phyloP scores from a whole-genome alignment of 2,888 invertebrate genomes.

The Ophraella communa region DNA sequence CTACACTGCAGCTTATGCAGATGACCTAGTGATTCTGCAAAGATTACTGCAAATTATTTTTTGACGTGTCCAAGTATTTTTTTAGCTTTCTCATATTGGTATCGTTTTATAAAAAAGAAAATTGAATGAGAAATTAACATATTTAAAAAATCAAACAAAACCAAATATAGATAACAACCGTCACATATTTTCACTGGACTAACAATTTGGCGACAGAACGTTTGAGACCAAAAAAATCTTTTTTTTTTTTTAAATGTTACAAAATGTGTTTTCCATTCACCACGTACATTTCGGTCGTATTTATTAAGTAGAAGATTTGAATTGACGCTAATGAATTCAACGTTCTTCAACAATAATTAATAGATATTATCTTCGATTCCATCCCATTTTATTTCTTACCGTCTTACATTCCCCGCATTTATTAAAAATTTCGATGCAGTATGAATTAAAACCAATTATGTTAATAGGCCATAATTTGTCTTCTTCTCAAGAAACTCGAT shows the following conservation, averaged over 20 bases:
- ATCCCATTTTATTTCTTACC: slow-evolving; percentile 17
- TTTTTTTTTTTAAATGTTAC: not conserved
- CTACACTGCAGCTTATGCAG: too few species aligned
- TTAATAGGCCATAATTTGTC: slow-evolving; percentile 19
- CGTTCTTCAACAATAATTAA: slow-evolving; percentile 23
- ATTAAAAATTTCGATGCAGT: slow-evolving; percentile 12
- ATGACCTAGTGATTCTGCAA: too few species aligned
- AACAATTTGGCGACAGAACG: not conserved
- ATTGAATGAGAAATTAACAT: too few species aligned
- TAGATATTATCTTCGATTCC: slow-evolving; percentile 23
- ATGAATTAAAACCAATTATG: slow-evolving; percentile 20
- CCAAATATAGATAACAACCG: not conserved
- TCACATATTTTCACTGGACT: not conserved
- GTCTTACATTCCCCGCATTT: slow-evolving; percentile 13
- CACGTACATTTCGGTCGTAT: slow-evolving; percentile 4
- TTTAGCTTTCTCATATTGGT: too few species aligned
- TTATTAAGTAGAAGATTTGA: slow-evolving; percentile 5
- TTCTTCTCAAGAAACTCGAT: slow-evolving; percentile 16
- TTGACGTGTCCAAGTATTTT: too few species aligned
- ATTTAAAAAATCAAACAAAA: not conserved
- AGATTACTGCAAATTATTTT: too few species aligned
- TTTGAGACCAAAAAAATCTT: too few species aligned
- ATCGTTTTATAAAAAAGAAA: too few species aligned
- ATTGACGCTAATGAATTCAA: slow-evolving; percentile 21
- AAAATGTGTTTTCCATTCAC: not conserved